Conservation (phyloP, 2,113 vertebrate species). For the Daubentonia madagascariensis region DNA sequence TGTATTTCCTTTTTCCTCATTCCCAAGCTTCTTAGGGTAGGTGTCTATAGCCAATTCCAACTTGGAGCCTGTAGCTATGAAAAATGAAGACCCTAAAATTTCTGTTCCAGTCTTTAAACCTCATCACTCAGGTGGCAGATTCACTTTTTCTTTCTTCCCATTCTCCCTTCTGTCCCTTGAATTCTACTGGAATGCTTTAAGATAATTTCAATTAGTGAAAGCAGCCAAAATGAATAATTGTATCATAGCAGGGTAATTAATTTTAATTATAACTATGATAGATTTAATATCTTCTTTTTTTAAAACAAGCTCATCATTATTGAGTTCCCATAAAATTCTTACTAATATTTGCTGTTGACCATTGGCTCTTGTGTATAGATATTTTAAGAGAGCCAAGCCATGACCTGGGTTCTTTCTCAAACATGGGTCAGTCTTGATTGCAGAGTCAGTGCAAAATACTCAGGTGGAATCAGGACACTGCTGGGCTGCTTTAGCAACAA, state of each 20-base stretch:
- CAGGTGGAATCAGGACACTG: neutral
- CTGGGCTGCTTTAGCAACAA: neutral
- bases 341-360: neutral
- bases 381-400: neutral
- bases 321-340: neutral
- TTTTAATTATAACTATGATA: neutral
- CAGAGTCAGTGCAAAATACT: neutral
- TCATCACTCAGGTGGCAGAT: neutral
- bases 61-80: neutral
- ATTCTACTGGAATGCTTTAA: neutral
- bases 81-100: neutral
- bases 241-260: neutral
- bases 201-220: neutral
- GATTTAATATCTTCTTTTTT: slow-evolving; percentile 1
- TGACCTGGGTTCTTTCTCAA: neutral
- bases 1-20: neutral
- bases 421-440: fast-evolving
- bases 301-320: neutral
- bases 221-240: neutral
- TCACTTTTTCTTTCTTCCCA: neutral
- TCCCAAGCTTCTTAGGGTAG: neutral
- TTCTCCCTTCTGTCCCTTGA: neutral
- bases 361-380: neutral
- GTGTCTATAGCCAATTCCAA: neutral
- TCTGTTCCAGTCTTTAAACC: neutral